Percentiles rank a stretch among this genome's conserved stretches.
phyloP scores from a whole-genome alignment of 2,888 invertebrate genomes.

The Smittia aterrima region DNA sequence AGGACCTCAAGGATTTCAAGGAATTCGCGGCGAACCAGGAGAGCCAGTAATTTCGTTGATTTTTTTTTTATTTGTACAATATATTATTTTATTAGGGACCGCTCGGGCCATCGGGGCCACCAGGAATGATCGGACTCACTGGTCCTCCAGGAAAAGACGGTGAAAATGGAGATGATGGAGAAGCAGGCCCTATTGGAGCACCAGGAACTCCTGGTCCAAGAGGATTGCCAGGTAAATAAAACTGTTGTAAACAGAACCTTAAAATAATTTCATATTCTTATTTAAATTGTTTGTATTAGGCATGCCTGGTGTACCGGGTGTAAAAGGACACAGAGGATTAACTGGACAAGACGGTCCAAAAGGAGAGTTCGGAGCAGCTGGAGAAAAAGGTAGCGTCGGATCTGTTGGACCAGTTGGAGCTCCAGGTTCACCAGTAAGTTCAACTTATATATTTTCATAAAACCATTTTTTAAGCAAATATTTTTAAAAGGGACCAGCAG shows the following conservation, averaged over 20 bases:
- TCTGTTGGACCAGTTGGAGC: conserved; percentile 71
- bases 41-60: conserved; percentile 56
- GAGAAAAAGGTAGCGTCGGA: conserved; percentile 73
- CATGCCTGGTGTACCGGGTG: conserved; percentile 75
- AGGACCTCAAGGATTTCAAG: conserved; percentile 58
- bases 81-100: conserved; percentile 7
- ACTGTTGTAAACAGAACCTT: conserved; percentile 50
- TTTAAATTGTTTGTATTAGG: conserved; percentile 55
- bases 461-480: neutral
- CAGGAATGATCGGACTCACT: conserved; percentile 60
- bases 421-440: conserved; percentile 56
- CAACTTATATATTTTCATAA: neutral
- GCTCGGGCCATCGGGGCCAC: conserved; percentile 56
- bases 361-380: conserved; percentile 72
- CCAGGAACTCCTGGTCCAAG: conserved; percentile 64
- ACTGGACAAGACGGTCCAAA: conserved; percentile 77
- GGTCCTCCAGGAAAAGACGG: conserved; percentile 75
- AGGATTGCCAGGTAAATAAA: conserved; percentile 66
- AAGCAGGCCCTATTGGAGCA: neutral
- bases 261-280: neutral
- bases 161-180: conserved; percentile 61
- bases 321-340: conserved; percentile 80
- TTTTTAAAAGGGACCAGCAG: conserved; percentile 65
- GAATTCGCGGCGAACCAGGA: conserved; percentile 75
- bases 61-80: conserved; percentile 61